phyloP scores from a whole-genome alignment of 2,888 invertebrate genomes.

The Catocala sponsa region DNA sequence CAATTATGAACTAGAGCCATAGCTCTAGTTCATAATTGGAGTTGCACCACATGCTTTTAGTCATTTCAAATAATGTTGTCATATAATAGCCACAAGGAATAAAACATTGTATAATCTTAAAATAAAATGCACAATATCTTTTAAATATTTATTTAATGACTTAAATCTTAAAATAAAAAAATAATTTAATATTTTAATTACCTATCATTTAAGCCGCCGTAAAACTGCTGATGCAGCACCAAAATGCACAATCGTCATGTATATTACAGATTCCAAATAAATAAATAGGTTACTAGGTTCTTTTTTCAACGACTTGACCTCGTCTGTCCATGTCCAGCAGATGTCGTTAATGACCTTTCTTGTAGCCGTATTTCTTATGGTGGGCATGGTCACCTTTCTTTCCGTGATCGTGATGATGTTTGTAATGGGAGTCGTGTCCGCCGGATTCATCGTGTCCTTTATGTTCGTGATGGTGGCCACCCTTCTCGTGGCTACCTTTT shows the following conservation, averaged over 20 bases:
- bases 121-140: conserved; percentile 1
- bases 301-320: conserved; percentile 21
- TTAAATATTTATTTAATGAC: conserved; percentile 41
- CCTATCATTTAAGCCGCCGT: conserved; percentile 42
- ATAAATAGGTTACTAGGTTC: conserved; percentile 49
- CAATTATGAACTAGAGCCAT: conserved; percentile 1
- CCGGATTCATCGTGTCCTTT: conserved; percentile 93
- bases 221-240: conserved; percentile 24
- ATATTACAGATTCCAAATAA: conserved; percentile 49
- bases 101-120: neutral
- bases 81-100: neutral
- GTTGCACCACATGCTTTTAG: too few species aligned
- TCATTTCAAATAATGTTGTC: too few species aligned
- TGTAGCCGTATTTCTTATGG: conserved; percentile 93
- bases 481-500: conserved; percentile 94
- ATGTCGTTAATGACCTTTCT: conserved; percentile 79
- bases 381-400: conserved; percentile 94
- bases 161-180: conserved; percentile 53
- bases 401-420: conserved; percentile 92
- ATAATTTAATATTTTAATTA: conserved; percentile 56
- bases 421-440: conserved; percentile 93
- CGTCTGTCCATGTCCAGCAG: conserved; percentile 24
- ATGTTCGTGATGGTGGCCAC: conserved; percentile 93
- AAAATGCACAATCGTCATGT: conserved; percentile 31
- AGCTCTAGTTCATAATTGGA: too few species aligned